Conservation (phyloP, 2,888 invertebrate species). For the Hesperia comma region DNA sequence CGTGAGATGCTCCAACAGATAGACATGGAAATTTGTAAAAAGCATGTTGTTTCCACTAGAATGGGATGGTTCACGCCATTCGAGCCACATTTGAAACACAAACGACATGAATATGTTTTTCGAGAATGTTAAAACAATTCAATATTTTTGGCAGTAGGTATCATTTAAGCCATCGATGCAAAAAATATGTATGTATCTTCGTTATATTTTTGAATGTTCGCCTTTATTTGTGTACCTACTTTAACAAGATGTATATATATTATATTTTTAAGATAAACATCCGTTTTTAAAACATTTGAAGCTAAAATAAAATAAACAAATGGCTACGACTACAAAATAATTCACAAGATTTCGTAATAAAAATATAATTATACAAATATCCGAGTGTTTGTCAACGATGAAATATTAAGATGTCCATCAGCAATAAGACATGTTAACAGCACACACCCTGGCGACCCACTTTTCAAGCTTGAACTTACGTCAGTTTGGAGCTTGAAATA, state of each 20-base stretch:
- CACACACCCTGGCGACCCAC: conserved; percentile 36
- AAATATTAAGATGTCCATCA: conserved; percentile 1
- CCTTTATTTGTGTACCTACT: not conserved
- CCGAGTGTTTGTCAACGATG: not conserved
- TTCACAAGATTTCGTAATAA: too few relatives aligned
- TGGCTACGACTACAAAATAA: too few relatives aligned
- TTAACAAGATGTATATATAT: too few relatives aligned
- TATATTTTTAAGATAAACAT: too few relatives aligned
- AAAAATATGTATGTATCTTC: not conserved
- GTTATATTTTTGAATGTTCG: not conserved
- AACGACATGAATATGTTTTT: conserved; percentile 25
- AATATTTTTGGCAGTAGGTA: not conserved
- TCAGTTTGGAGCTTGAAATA: conserved; percentile 54
- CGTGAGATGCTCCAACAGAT: conserved; percentile 45
- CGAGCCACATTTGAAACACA: conserved; percentile 38
- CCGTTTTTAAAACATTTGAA: not conserved
- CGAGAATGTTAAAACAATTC: conserved; percentile 14
- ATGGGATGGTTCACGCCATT: conserved; percentile 49
- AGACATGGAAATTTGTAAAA: conserved; percentile 48
- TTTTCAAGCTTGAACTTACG: conserved; percentile 39
- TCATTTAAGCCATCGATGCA: not conserved
- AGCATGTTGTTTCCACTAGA: conserved; percentile 47
- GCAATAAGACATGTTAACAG: conserved; percentile 16
- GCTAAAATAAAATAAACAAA: not conserved
- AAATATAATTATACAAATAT: too few relatives aligned